Evolutionary conservation across 2,888 invertebrate species (phyloP), one percentile per base, ranked within the genome.

Genomic region (Caenorhabditis drosophilae): DNA sequence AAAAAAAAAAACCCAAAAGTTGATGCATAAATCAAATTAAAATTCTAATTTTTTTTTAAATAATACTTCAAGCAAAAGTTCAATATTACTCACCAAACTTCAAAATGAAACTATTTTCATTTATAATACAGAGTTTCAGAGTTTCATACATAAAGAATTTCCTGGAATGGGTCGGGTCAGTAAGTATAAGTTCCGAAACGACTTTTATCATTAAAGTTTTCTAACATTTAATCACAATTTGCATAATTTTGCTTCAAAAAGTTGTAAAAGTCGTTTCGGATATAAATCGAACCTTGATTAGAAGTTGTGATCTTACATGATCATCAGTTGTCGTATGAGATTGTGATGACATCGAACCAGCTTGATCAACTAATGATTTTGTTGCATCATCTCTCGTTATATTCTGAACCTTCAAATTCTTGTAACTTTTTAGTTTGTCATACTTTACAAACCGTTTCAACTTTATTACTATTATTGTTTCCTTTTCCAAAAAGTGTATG

Each of bases 401-500:
- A 9, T 55, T 58, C 52, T 64, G 42, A 22, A 42, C 18, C 12
- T 31, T 12, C 6, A 31, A 44, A 6, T 22, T 9, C 7, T 20
- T 25, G 22, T 12, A 46, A 46, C 25, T 26, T 31, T 31, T 3
- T 11, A 4, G 6, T 4, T 11, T 20, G 7, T 11, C 11, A 7
- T 6, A 15, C 22, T 9, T 20, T 20, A 20, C 41, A 18, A 26
- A 63, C 63, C 38, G 49, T 45, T 54, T 63, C 63, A 44, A 53
- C 35, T 27, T 63, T 63, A 16, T 57, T 53, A 15, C 42, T 42
- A 0, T 25, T 45, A 22, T 53, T 53, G 6, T 52, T 53, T 25
- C 56, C 51, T 34, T 54, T 31, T 16, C 63, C 66, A 31, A 71
- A 68, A 2, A 68, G 23, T n/a, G 67, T 62, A 18, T 62, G 63